phyloP scores from a whole-genome alignment of 2,113 vertebrate genomes.

The Phylloscopus trochilus region DNA sequence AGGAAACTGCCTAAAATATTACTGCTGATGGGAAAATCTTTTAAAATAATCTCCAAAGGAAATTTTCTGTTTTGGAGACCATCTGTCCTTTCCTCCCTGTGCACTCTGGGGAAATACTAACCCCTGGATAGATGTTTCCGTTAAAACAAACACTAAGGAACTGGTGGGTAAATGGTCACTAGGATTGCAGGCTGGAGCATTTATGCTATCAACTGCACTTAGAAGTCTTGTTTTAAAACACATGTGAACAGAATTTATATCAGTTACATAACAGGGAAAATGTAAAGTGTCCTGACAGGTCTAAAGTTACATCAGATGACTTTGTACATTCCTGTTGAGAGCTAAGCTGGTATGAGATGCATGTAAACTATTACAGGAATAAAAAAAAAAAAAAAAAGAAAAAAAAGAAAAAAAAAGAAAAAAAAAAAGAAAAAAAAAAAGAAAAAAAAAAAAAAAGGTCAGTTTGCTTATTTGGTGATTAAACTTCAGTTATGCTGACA shows the following conservation, averaged over 20 bases:
- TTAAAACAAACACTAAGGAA: not conserved
- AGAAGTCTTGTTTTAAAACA: not conserved
- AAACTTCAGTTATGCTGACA: not conserved
- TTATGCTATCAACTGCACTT: not conserved
- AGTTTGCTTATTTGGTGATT: not conserved
- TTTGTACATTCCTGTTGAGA: not conserved
- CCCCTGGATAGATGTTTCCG: not conserved
- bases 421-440: not conserved
- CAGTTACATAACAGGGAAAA: not conserved
- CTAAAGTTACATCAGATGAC: not conserved
- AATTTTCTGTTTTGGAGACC: slow-evolving; percentile 30
- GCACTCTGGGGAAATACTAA: slow-evolving; percentile 31
- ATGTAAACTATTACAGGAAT: not conserved
- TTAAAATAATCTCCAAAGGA: slow-evolving; percentile 28
- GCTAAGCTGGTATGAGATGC: not conserved
- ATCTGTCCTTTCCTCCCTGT: slow-evolving; percentile 12
- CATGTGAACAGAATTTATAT: not conserved
- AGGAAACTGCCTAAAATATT: slow-evolving; percentile 48
- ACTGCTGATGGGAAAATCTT: slow-evolving; percentile 26
- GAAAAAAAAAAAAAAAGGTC: not conserved
- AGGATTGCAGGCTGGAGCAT: not conserved
- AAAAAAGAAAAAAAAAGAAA: not conserved
- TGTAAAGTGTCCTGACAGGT: not conserved
- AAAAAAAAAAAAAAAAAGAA: not conserved
- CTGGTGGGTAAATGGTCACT: not conserved